Base-by-base conservation (phyloP, 2,888 invertebrate genomes). In the Caenorhabditis auriculariae region DNA sequence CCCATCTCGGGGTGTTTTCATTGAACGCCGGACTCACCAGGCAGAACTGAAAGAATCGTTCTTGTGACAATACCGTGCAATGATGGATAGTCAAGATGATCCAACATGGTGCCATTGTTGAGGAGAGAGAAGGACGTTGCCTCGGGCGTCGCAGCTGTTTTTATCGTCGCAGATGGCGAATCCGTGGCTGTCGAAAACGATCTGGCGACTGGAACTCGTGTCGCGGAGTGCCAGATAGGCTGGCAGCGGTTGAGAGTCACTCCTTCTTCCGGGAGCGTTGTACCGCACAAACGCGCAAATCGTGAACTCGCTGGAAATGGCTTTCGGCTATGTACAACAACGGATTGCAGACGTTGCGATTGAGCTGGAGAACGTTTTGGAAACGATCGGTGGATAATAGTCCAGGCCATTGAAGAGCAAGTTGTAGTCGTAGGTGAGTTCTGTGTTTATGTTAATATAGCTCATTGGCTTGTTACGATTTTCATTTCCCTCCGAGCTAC, bases 161-260 rank as follows among this genome's bases (percentile, higher is more conserved):
- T 29, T 32, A 2, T 21, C 32, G 28, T 50, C 41, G 37, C 60
- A 60, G 6, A 60, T 55, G 28, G 35, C 48, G 42, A 60, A 60
- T 23, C 60, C 60, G 5, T 56, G 44, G 47, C 56, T 61, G 32
- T 61, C 60, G 39, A 61, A 61, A 1, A 61, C 49, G n/a, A 61
- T 49, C 28, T 42, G 52, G 23, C 35, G 47, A 4, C 45, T 21
- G 26, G 29, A 37, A 23, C 6, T 24, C 2, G 6, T n/a, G 28
- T 28, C 29, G 15, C 53, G 23, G 17, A 56, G 32, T 2, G 55
- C 27, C 2, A 61, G 27, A 29, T 45, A 61, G 5, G 60, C 56
- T 2, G 51, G 38, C 37, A 54, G 42, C 17, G 39, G 7, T 15
- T 37, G 49, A 35, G 48, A 19, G 2, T 44, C 24, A 1, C 15